Percentiles rank a stretch among this genome's conserved stretches.
Conservation (phyloP, 2,797 vertebrate genomes). For the Lates japonicus region DNA sequence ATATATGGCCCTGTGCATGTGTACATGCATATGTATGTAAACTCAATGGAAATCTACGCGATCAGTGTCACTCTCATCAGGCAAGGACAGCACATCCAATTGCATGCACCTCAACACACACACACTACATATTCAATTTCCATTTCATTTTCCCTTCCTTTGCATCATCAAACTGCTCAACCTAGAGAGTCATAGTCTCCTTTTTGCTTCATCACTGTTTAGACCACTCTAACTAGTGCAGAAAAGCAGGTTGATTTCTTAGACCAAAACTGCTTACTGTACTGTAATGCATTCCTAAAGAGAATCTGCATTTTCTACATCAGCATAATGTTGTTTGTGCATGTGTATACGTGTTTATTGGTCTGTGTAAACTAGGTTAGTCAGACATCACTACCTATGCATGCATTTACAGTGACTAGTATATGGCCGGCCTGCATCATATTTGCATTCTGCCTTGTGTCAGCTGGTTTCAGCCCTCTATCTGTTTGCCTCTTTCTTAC, state of each 20-base stretch:
- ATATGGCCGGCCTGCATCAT: too few relatives aligned
- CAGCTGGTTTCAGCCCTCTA: too few relatives aligned
- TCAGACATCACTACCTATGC: background rate
- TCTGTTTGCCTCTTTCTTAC: too few relatives aligned
- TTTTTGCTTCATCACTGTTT: slow-evolving; percentile 44
- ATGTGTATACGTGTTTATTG: slow-evolving; percentile 4
- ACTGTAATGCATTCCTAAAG: background rate
- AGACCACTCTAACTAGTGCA: slow-evolving; percentile 53
- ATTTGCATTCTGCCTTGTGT: too few relatives aligned
- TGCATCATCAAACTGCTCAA: slow-evolving; percentile 56
- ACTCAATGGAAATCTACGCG: slow-evolving; percentile 23
- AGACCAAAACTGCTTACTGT: background rate
- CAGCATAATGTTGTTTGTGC: slow-evolving; percentile 3
- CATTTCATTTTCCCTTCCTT: slow-evolving; percentile 39
- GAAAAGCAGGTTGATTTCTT: slow-evolving; percentile 21
- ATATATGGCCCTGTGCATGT: background rate
- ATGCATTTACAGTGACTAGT: background rate
- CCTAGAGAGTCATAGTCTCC: slow-evolving; percentile 38
- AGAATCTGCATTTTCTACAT: slow-evolving; percentile 9
- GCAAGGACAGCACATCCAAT: slow-evolving; percentile 1
- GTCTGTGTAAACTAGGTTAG: slow-evolving; percentile 23
- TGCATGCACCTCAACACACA: background rate
- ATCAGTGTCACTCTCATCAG: slow-evolving; percentile 34
- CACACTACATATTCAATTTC: slow-evolving; percentile 37
- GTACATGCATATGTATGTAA: background rate